Evolutionary conservation across 2,888 invertebrate species (phyloP), one percentile per base, ranked within the genome.

Genomic region (Allygus modestus): DNA sequence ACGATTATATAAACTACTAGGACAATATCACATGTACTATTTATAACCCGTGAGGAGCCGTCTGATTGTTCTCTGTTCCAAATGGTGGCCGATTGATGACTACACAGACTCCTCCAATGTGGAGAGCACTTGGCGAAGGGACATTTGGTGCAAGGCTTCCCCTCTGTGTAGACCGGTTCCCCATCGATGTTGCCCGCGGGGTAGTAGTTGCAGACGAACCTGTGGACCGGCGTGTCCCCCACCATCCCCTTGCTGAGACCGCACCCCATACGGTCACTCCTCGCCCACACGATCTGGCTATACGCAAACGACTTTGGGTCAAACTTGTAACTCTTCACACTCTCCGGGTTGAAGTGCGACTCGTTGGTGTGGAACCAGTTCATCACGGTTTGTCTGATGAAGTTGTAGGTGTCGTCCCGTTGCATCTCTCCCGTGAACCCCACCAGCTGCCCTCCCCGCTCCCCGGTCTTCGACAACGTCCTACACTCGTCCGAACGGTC

Each of bases 171-270:
- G 1, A 65, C 65, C 17, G 28, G 26, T 28, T 65, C 28, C 65
- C 65, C 65, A 0, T 1, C 5, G 1, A 65, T 20, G 54, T 54
- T 54, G 5, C 28, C 65, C 65, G 28, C 65, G 9, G 65, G 65
- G 65, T 65, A 65, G 65, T 65, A 65, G 65, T 65, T 65, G 65
- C 65, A 65, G 28, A 65, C 65, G 12, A 65, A 15, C 31, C 15
- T 65, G 65, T 65, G 65, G 9, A 15, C 65, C 28, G 5, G 1
- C 28, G 2, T 15, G 12, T 15, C 28, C 1, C 28, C 17, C 41
- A 20, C 5, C 26, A 15, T n/a, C 11, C 65, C 65, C 1, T 15
- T 26, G 28, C 5, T 17, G 17, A 28, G 28, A 2, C 65, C 65
- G 20, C 65, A 65, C 28, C 65, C 65, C 9, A 65, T 12, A 28